Conservation (phyloP, 1,140 invertebrate species). For the Zaprionus capensis region DNA sequence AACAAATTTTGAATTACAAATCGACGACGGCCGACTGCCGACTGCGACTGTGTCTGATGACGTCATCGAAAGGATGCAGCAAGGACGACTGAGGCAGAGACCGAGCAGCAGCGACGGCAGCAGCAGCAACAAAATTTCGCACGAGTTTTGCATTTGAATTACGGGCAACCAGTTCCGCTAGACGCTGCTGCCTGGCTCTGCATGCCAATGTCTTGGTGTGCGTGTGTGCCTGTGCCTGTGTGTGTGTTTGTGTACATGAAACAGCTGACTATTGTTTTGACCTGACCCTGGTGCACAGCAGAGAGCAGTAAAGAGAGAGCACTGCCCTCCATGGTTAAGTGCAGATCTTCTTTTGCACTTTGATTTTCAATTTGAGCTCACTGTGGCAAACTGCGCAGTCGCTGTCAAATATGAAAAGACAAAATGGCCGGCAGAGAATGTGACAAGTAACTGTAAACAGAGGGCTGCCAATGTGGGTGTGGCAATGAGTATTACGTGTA, state of each 20-base stretch:
- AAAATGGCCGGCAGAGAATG: not conserved
- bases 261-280: conserved; percentile 81
- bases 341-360: conserved; percentile 19
- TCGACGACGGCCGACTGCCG: conserved; percentile 56
- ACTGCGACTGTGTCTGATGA: conserved; percentile 34
- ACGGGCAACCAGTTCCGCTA: conserved; percentile 68
- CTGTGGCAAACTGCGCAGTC: conserved; percentile 53
- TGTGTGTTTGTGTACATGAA: conserved; percentile 38
- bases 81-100: conserved; percentile 50
- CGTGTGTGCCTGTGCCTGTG: conserved; percentile 18
- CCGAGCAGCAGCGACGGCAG: conserved; percentile 26
- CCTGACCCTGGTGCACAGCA: not conserved
- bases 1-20: conserved; percentile 83
- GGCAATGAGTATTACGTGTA: not conserved
- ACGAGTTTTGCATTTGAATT: conserved; percentile 83
- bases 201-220: conserved; percentile 13
- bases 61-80: conserved; percentile 72
- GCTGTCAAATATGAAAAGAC: conserved; percentile 19
- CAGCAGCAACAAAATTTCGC: conserved; percentile 69
- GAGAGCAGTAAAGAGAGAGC: not conserved
- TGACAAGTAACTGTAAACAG: not conserved
- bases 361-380: not conserved
- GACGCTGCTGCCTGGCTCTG: conserved; percentile 30
- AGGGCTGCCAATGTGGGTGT: not conserved
- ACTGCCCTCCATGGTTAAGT: not conserved